A percentile compares a stretch with the other conserved stretches of the same genome.
Evolutionary conservation across 2,113 vertebrate species (phyloP).

Genomic region (Dasyurus viverrinus): DNA sequence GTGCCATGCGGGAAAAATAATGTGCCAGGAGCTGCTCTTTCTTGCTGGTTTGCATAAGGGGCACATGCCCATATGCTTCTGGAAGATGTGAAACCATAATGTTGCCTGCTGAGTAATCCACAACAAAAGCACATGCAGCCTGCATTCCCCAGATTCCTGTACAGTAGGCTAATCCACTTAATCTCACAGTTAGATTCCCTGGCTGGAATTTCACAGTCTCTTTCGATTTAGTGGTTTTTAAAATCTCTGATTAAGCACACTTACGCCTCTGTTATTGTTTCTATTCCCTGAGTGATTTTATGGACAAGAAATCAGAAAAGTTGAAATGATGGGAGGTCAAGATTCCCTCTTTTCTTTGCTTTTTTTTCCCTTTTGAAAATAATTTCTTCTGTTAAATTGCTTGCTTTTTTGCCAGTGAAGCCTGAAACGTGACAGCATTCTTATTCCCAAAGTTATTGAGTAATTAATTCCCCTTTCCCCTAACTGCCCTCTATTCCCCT

Average conservation of each 20-base stretch:
- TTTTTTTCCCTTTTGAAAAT: neutral
- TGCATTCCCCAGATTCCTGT: slow-evolving; percentile 84
- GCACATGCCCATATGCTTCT: slow-evolving; percentile 82
- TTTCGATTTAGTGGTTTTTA: slow-evolving; percentile 85
- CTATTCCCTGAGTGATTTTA: slow-evolving; percentile 69
- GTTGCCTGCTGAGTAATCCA: slow-evolving; percentile 84
- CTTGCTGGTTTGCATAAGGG: slow-evolving; percentile 71
- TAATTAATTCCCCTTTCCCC: neutral
- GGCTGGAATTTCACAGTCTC: slow-evolving; percentile 83
- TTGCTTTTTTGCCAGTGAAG: neutral
- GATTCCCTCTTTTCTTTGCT: neutral
- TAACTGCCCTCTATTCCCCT: neutral
- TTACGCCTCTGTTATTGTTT: slow-evolving; percentile 51
- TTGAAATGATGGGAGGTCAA: slow-evolving; percentile 70
- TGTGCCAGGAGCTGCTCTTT: slow-evolving; percentile 52
- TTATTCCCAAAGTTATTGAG: slow-evolving; percentile 2
- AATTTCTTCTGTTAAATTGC: slow-evolving; percentile 42
- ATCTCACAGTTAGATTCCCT: slow-evolving; percentile 81
- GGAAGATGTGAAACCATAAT: slow-evolving; percentile 77
- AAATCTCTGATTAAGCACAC: slow-evolving; percentile 81
- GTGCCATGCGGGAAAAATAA: neutral
- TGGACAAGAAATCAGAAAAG: slow-evolving; percentile 62
- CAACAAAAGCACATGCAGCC: slow-evolving; percentile 83
- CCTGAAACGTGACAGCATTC: neutral
- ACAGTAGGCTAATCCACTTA: slow-evolving; percentile 88